Conservation (phyloP, 2,113 vertebrate species). For the Cyanistes caeruleus region DNA sequence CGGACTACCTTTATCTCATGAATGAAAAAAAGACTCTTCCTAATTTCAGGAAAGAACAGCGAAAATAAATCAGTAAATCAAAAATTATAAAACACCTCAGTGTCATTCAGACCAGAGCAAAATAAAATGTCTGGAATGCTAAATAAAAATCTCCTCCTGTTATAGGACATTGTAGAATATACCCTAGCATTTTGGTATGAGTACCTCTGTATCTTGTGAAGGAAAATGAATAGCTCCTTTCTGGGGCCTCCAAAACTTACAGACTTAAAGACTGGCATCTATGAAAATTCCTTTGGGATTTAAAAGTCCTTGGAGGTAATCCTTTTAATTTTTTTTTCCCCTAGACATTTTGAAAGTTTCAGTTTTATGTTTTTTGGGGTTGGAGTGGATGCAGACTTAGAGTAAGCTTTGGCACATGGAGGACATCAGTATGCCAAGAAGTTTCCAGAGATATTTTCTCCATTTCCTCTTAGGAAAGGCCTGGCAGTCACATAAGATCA, state of each 20-base stretch:
- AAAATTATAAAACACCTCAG: neutral
- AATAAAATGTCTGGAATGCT: neutral
- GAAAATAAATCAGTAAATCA: neutral
- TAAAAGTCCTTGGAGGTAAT: neutral
- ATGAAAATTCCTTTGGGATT: neutral
- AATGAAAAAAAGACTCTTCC: neutral
- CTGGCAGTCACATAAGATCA: neutral
- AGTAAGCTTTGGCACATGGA: neutral
- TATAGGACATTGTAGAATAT: neutral
- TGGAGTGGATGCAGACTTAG: neutral
- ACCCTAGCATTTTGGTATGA: neutral
- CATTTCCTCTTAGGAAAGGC: neutral
- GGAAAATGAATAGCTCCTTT: neutral
- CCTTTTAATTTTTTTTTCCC: fast-evolving
- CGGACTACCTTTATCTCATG: neutral
- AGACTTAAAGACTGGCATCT: neutral
- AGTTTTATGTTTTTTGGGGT: neutral
- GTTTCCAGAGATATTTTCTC: neutral
- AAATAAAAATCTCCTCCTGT: neutral
- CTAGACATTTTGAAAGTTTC: neutral
- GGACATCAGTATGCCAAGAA: neutral
- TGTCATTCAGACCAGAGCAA: neutral
- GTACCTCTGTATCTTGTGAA: neutral
- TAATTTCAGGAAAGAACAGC: neutral
- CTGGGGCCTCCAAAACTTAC: neutral